Conservation (phyloP, 2,888 invertebrate species). For the Trissoscelio sp. region DNA sequence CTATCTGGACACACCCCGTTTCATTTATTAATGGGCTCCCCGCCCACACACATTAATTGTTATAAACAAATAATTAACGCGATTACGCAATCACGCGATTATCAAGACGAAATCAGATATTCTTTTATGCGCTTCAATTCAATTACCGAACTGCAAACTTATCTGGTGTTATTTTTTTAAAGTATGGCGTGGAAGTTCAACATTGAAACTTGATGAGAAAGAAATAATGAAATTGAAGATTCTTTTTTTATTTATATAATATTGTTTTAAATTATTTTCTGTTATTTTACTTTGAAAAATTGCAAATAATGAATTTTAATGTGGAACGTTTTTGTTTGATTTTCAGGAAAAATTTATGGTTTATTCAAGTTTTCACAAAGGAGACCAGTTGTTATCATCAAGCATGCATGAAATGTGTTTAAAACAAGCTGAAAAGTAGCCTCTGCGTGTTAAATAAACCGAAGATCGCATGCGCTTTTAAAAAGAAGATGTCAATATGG, state of each 20-base stretch:
- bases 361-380: constrained; percentile 28
- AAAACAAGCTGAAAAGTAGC: constrained; percentile 63
- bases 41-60: not conserved
- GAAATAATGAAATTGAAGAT: no score
- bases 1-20: constrained; percentile 9
- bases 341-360: not conserved
- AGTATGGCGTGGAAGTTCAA: no score
- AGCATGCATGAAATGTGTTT: constrained; percentile 49
- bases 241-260: no score
- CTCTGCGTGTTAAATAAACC: constrained; percentile 71
- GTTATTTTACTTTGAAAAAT: not conserved
- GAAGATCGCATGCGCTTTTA: constrained; percentile 70
- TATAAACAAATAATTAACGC: constrained; percentile 2
- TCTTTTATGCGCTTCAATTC: not conserved
- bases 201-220: no score
- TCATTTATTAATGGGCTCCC: constrained; percentile 21
- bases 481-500: constrained; percentile 76
- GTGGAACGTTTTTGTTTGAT: no score
- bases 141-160: constrained; percentile 12
- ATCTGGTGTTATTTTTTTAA: no score
- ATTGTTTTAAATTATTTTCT: no score
- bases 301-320: no score
- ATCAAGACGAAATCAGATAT: constrained; percentile 17
- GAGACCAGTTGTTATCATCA: constrained; percentile 41
- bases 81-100: not conserved